A percentile compares a stretch with the other conserved stretches of the same genome.
Conservation (phyloP, 2,888 invertebrate species). For the Cerastis leucographa region DNA sequence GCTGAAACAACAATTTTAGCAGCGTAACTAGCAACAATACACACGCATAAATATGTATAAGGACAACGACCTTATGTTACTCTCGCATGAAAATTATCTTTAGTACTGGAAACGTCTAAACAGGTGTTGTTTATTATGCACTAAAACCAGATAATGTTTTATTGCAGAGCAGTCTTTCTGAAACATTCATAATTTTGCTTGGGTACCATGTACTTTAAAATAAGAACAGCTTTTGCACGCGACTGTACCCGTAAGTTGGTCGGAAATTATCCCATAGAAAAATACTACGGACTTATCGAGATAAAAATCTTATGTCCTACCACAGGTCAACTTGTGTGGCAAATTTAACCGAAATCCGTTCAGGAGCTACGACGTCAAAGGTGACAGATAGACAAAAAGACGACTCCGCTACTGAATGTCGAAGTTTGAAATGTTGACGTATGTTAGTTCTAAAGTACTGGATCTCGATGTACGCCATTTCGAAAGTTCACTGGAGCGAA, state of each 20-base stretch:
- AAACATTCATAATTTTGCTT: conserved; percentile 13
- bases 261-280: background rate
- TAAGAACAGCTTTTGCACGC: background rate
- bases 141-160: conserved; percentile 42
- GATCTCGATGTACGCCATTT: no score
- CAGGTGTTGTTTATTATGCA: conserved; percentile 48
- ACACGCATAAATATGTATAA: conserved; percentile 42
- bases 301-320: no score
- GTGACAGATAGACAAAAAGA: no score
- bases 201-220: background rate
- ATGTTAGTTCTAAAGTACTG: no score
- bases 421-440: no score
- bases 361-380: no score
- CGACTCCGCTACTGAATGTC: no score
- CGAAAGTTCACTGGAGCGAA: no score
- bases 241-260: background rate
- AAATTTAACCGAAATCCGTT: no score
- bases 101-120: conserved; percentile 40
- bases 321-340: no score
- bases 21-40: conserved; percentile 68
- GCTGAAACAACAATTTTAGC: conserved; percentile 77
- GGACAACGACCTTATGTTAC: conserved; percentile 66
- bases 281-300: no score
- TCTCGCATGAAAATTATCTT: conserved; percentile 54
- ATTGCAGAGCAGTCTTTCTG: conserved; percentile 38